A percentile compares a stretch with the other conserved stretches of the same genome.
Conservation (phyloP, 2,888 invertebrate genomes). For the Megaustenia siamemsis region DNA sequence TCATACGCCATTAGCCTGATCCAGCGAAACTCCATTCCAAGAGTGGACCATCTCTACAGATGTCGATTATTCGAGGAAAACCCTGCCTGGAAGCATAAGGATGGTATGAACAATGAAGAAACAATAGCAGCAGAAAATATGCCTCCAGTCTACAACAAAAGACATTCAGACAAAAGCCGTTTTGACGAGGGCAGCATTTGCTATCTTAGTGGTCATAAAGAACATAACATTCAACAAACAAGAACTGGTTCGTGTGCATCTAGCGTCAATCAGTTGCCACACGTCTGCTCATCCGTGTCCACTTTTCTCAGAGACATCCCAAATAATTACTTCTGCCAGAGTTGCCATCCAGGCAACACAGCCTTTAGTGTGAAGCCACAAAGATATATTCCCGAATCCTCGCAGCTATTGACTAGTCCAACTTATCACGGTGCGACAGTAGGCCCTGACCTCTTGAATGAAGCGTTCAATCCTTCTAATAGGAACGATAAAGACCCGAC, state of each 20-base stretch:
- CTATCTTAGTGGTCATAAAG: neutral
- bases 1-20: neutral
- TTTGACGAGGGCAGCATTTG: neutral
- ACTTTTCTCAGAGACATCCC: constrained; percentile 18
- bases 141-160: neutral
- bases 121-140: neutral
- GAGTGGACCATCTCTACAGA: neutral
- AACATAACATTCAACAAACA: neutral
- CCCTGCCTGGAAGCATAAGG: neutral
- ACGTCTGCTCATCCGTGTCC: neutral
- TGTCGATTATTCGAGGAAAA: neutral
- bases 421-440: neutral
- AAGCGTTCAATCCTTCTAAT: neutral
- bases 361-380: neutral
- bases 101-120: neutral
- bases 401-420: neutral
- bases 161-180: neutral
- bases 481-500: neutral
- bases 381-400: neutral
- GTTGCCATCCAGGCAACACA: neutral
- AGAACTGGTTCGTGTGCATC: neutral
- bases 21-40: neutral
- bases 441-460: constrained; percentile 12
- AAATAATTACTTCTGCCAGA: neutral
- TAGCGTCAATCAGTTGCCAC: neutral